A percentile compares a stretch with the other conserved stretches of the same genome.
Evolutionary conservation across 2,888 invertebrate species (phyloP).

Genomic region (Escarpia spicata): DNA sequence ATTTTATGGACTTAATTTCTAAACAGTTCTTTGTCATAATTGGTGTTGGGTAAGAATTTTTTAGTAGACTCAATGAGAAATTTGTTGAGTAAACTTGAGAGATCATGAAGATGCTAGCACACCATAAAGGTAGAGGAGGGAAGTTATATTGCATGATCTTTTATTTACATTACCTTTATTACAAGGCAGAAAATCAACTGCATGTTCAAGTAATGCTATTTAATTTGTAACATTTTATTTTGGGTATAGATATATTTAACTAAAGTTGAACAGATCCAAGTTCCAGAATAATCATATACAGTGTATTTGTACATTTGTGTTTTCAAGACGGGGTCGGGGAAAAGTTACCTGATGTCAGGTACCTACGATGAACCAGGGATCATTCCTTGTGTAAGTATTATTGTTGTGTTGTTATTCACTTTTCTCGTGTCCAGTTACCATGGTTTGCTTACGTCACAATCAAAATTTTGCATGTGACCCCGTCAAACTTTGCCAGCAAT

Average conservation of each 20-base stretch:
- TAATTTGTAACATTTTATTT: neutral
- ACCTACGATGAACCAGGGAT: constrained; percentile 57
- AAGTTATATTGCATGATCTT: neutral
- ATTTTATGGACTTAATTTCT: neutral
- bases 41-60: neutral
- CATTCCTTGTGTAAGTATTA: constrained; percentile 51
- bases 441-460: too few species aligned
- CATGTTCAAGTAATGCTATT: neutral
- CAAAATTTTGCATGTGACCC: too few species aligned
- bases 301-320: constrained; percentile 21
- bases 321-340: constrained; percentile 56
- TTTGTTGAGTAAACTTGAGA: neutral
- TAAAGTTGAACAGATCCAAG: neutral
- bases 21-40: neutral
- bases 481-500: too few species aligned
- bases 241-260: too few species aligned
- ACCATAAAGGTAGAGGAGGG: neutral
- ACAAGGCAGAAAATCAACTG: neutral
- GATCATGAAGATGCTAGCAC: neutral
- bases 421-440: too few species aligned
- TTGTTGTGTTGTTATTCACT: neutral
- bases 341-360: constrained; percentile 57
- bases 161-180: neutral
- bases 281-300: neutral
- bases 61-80: neutral